Conservation (phyloP, 2,888 invertebrate species). For the Epicampocera succincta region DNA sequence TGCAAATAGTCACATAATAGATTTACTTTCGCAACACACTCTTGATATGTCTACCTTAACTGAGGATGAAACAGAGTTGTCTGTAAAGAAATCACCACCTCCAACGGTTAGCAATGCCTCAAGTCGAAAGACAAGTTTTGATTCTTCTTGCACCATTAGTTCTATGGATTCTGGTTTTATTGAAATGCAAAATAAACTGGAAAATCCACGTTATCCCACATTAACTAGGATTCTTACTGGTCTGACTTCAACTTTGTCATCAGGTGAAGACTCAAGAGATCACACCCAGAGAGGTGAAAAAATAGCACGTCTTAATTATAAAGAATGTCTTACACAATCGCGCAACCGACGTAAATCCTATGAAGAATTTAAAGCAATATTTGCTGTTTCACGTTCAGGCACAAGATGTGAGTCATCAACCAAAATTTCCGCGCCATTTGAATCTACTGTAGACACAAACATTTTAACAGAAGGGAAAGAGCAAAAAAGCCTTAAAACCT, state of each 20-base stretch:
- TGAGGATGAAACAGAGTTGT: constrained; percentile 40
- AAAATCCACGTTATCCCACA: constrained; percentile 71
- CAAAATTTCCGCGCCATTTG: neutral
- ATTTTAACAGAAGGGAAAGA: constrained; percentile 32
- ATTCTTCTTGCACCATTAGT: constrained; percentile 81
- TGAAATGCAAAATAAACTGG: constrained; percentile 81
- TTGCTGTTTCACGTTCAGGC: constrained; percentile 68
- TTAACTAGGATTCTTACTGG: constrained; percentile 70
- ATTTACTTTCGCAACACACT: constrained; percentile 76
- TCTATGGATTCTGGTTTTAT: constrained; percentile 82
- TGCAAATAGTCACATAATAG: constrained; percentile 70
- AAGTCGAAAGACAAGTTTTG: constrained; percentile 81
- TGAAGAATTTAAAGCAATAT: constrained; percentile 82
- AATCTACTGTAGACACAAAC: constrained; percentile 36
- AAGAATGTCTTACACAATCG: constrained; percentile 81
- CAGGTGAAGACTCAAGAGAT: constrained; percentile 20
- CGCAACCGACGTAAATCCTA: constrained; percentile 82
- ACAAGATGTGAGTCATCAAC: constrained; percentile 18
- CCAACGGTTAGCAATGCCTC: constrained; percentile 77
- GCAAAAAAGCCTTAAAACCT: constrained; percentile 74
- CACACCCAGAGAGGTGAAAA: constrained; percentile 74
- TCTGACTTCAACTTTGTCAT: constrained; percentile 2
- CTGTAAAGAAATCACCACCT: constrained; percentile 70
- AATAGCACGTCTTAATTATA: constrained; percentile 79
- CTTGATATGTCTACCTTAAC: constrained; percentile 65